A percentile compares a stretch with the other conserved stretches of the same genome.
Evolutionary conservation across 2,113 vertebrate species (phyloP).

Genomic region (Rhineura floridana): DNA sequence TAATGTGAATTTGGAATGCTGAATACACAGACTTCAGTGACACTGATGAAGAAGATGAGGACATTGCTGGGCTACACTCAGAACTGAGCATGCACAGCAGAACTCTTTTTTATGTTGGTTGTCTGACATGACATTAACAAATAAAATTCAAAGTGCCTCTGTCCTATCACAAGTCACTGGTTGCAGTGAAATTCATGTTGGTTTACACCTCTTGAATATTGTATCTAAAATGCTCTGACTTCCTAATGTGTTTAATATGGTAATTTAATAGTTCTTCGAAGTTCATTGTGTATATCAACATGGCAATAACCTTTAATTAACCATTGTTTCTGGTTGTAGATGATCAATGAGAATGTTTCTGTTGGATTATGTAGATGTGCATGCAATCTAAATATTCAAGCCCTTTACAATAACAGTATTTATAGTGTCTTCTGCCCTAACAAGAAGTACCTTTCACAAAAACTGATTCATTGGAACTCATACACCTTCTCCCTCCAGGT

Average conservation of each 20-base stretch:
- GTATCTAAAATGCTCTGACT: slow-evolving; percentile 12
- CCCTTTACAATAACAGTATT: fast-evolving
- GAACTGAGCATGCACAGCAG: not conserved
- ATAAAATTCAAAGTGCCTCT: not conserved
- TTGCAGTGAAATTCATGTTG: not conserved
- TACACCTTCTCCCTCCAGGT: slow-evolving; percentile 1
- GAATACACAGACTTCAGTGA: not conserved
- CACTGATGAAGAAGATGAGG: too few relatives aligned
- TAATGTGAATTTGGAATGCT: not conserved
- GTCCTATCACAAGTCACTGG: not conserved
- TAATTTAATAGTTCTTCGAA: slow-evolving; percentile 19
- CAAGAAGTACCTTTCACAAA: not conserved
- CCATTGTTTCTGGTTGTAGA: not conserved
- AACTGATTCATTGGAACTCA: not conserved
- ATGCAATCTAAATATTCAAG: slow-evolving; percentile 31
- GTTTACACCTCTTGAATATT: slow-evolving; percentile 22
- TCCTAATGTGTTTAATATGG: fast-evolving
- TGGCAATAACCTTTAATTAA: slow-evolving; percentile 33
- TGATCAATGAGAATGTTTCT: slow-evolving; percentile 42
- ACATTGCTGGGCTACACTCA: not conserved
- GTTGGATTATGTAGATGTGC: not conserved
- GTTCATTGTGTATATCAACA: slow-evolving; percentile 26
- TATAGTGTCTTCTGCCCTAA: fast-evolving
- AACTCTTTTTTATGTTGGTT: not conserved
- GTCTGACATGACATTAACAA: not conserved